A percentile compares a stretch with the other conserved stretches of the same genome.
phyloP scores from a whole-genome alignment of 2,113 vertebrate genomes.

The Poicephalus meyeri region DNA sequence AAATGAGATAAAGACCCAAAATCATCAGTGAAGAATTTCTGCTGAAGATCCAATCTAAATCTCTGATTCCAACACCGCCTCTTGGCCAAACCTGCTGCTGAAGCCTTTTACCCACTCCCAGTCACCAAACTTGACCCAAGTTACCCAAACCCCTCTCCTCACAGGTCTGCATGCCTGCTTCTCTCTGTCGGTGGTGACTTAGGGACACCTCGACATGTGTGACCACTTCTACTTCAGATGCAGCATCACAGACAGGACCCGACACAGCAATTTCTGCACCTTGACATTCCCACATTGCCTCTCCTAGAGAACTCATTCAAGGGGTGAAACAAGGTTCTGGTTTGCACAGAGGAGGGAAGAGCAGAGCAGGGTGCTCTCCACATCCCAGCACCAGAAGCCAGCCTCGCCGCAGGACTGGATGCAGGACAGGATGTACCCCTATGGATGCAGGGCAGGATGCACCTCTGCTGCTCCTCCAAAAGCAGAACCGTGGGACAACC shows the following conservation, averaged over 20 bases:
- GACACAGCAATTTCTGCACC: not conserved
- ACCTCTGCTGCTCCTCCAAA: not conserved
- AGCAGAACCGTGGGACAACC: not conserved
- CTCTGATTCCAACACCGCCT: fast-evolving
- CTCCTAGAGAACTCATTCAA: fast-evolving
- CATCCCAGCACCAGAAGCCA: not conserved
- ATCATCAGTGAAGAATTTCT: not conserved
- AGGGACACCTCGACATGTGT: fast-evolving
- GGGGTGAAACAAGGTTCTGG: not conserved
- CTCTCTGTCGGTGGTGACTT: fast-evolving
- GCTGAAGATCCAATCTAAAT: not conserved
- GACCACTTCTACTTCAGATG: not conserved
- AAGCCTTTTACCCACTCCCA: not conserved
- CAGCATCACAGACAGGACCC: not conserved
- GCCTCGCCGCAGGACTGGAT: fast-evolving
- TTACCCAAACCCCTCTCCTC: not conserved
- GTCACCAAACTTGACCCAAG: not conserved
- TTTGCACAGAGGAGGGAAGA: not conserved
- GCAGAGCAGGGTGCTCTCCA: not conserved
- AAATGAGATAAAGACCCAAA: not conserved
- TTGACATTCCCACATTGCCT: fast-evolving
- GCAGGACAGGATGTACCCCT: too few relatives aligned
- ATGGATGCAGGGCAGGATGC: fast-evolving
- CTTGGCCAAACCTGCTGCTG: fast-evolving
- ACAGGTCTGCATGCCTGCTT: not conserved